Conservation (phyloP, 2,888 invertebrate genomes). For the Polymixis flavicincta region DNA sequence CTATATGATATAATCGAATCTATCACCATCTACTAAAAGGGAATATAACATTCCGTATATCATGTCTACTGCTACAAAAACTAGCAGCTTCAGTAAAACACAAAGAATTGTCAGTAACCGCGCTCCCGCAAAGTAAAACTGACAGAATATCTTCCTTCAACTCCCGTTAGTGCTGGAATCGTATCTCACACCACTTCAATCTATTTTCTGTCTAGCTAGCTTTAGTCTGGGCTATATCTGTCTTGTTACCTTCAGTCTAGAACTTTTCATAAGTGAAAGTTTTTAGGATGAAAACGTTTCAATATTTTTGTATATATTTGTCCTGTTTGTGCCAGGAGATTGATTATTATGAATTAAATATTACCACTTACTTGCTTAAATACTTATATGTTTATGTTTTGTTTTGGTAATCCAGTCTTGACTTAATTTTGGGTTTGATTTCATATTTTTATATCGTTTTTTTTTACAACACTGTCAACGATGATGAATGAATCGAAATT, state of each 20-base stretch:
- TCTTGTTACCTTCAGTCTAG: constrained; percentile 46
- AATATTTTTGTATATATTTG: constrained; percentile 28
- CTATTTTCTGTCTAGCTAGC: constrained; percentile 54
- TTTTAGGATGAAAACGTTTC: constrained; percentile 38
- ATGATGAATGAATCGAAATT: not conserved
- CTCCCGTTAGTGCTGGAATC: constrained; percentile 19
- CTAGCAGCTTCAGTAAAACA: constrained; percentile 8
- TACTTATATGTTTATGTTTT: not conserved
- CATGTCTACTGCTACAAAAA: constrained; percentile 11
- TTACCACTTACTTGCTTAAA: constrained; percentile 6
- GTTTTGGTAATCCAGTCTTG: not conserved
- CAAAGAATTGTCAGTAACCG: constrained; percentile 30
- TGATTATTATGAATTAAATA: constrained; percentile 34
- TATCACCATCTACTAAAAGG: not conserved
- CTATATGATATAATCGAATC: not conserved
- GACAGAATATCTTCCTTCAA: constrained; percentile 35
- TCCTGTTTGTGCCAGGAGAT: constrained; percentile 25
- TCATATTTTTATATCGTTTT: not conserved
- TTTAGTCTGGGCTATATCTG: constrained; percentile 36
- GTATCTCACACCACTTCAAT: constrained; percentile 50
- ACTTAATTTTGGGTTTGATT: not conserved
- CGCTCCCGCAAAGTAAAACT: constrained; percentile 22
- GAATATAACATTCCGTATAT: not conserved
- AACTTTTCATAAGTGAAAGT: constrained; percentile 43
- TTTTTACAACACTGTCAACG: too few relatives aligned